A percentile compares a stretch with the other conserved stretches of the same genome.
These are phyloP conservation scores for Brotula barbata DNA, from an alignment of 2,797 vertebrate species.

Conservation along the genomic window DNA sequence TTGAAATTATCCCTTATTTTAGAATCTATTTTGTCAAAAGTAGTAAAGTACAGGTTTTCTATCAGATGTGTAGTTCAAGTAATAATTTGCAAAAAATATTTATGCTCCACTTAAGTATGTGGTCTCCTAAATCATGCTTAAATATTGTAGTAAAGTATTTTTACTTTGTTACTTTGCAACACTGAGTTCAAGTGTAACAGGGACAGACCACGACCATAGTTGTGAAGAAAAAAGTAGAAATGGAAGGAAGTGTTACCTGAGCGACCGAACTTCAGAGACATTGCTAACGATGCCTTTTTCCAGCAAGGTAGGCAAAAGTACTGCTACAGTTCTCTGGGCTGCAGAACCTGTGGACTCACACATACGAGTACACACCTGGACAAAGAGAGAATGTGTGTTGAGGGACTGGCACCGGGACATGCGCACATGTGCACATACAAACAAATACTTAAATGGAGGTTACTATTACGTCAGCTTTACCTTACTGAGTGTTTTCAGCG, in stretches of 20 bases:
- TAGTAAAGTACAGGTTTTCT: too few species aligned
- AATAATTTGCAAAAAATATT: too few species aligned
- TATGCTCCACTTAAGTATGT: too few species aligned
- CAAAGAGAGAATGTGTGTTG: background rate
- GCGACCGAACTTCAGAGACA: slow-evolving; percentile 91
- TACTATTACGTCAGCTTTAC: slow-evolving; percentile 65
- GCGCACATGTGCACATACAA: background rate
- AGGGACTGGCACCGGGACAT: slow-evolving; percentile 6
- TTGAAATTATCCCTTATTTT: too few species aligned
- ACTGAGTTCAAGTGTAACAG: background rate
- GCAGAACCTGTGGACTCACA: slow-evolving; percentile 89
- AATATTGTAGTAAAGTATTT: too few species aligned
- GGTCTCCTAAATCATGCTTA: too few species aligned
- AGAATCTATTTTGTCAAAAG: too few species aligned
- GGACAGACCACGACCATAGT: background rate
- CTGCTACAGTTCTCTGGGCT: slow-evolving; percentile 88
- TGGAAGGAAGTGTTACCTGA: slow-evolving; percentile 81
- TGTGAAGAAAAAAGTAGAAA: background rate
- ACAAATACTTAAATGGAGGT: background rate
- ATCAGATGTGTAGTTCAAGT: too few species aligned
- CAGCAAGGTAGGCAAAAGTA: slow-evolving; percentile 90
- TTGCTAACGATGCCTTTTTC: slow-evolving; percentile 95
- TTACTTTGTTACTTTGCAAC: too few species aligned
- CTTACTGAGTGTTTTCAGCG: slow-evolving; percentile 98
- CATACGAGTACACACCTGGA: slow-evolving; percentile 93